Evolutionary conservation across 2,113 vertebrate species (phyloP).

Genomic region (Columba livia): DNA sequence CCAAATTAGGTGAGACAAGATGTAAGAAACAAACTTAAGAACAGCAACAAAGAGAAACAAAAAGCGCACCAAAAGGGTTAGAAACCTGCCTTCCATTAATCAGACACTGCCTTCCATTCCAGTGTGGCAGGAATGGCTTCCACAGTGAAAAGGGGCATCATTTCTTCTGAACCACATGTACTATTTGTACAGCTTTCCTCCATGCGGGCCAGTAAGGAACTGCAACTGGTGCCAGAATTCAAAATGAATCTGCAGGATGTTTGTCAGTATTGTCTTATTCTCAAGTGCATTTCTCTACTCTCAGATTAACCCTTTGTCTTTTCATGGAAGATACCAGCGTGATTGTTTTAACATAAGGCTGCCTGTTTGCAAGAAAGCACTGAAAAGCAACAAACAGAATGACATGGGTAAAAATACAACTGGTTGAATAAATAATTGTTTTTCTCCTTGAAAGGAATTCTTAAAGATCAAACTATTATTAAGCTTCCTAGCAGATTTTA

Average conservation of each 20-base stretch:
- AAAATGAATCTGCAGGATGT: background rate
- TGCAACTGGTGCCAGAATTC: background rate
- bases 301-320: background rate
- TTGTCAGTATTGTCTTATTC: background rate
- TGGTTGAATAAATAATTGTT: background rate
- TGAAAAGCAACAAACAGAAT: background rate
- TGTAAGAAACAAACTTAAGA: fast-evolving
- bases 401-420: background rate
- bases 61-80: background rate
- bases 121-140: background rate
- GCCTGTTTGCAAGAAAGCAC: background rate
- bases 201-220: background rate
- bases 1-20: background rate
- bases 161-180: background rate
- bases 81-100: background rate
- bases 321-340: background rate
- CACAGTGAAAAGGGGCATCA: background rate
- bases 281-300: background rate
- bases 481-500: background rate
- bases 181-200: background rate
- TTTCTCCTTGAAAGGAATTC: background rate
- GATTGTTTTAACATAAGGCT: background rate
- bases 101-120: background rate
- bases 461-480: background rate
- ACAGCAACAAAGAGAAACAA: background rate